Percentiles rank a stretch among this genome's conserved stretches.
These are phyloP conservation scores for Hydraecia micacea DNA, from an alignment of 2,888 invertebrate species.

Conservation along the genomic window DNA sequence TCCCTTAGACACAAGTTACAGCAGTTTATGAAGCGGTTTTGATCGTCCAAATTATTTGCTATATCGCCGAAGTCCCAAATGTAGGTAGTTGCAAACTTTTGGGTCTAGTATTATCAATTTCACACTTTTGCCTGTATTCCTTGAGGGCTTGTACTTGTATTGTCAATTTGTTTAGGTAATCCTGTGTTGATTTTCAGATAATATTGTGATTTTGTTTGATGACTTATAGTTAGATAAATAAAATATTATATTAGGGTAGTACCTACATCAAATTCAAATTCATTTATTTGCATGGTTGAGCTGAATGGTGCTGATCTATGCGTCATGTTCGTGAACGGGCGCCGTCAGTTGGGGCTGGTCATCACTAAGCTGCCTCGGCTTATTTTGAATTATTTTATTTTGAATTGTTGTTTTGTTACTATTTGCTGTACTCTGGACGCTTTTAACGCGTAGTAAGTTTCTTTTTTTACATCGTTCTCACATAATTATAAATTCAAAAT, in stretches of 20 bases:
- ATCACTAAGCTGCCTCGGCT: too few species aligned
- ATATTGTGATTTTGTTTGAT: conserved; percentile 1
- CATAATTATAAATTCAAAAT: too few species aligned
- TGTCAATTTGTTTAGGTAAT: conserved; percentile 25
- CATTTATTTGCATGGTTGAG: not conserved
- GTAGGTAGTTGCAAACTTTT: conserved; percentile 43
- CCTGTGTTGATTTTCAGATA: not conserved
- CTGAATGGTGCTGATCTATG: too few species aligned
- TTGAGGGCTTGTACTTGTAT: conserved; percentile 11
- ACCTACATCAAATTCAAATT: not conserved
- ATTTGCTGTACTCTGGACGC: too few species aligned
- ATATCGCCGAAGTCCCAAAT: conserved; percentile 27
- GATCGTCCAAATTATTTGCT: conserved; percentile 43
- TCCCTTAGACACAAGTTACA: conserved; percentile 32
- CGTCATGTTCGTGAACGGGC: too few species aligned
- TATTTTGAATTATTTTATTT: too few species aligned
- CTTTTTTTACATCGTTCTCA: too few species aligned
- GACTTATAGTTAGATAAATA: too few species aligned
- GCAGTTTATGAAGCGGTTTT: conserved; percentile 44
- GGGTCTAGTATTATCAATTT: conserved; percentile 43
- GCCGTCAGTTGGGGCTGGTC: too few species aligned
- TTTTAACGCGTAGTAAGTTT: too few species aligned
- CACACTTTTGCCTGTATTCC: conserved; percentile 31
- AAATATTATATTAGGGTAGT: not conserved
- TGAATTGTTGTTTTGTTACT: too few species aligned